Evolutionary conservation across 2,113 vertebrate genomes (phyloP), one percentile per base, ranked within the genome.

Genomic region (Mesitornis unicolor): DNA sequence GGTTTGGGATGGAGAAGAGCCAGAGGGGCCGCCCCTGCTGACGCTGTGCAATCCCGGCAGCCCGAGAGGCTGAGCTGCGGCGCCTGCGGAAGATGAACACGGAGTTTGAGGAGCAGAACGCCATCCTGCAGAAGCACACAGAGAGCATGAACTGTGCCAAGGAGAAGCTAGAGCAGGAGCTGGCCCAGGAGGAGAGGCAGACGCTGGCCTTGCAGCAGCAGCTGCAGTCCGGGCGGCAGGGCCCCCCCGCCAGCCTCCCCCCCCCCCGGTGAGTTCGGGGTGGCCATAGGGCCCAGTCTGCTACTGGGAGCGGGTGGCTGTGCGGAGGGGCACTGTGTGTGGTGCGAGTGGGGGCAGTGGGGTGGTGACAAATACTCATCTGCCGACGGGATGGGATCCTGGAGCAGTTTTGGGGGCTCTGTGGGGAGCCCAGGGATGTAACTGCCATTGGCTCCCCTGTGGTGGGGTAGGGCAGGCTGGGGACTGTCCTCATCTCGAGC

Each of bases 101-200:
- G 8, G 99, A 99, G 95, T 99, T 99, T 11, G 99, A 99, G 97
- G 99, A 99, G 98, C 99, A 99, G 98, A 99, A 99, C 2, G 97
- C 98, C 6, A 98, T 99, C 93, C 98, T 99, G 96, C 99, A 99
- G 98, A 98, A 99, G 89, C 99, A 99, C 98, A 99, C 99, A 2
- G 99, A 99, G 74, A 99, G 98, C 97, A 99, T 99, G 99, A 99
- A 98, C 98, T 99, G 97, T 4, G 99, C 99, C 90, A 99, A 99
- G 96, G 99, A 99, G 98, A 98, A 99, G 25, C 97, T 99, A 96
- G 99, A 99, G 96, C 99, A 99, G 47, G 99, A 99, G 93, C 96
- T 99, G 96, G 99, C 98, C 1, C 98, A 99, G 96, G 99, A 99
- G 77, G 99, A 99, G 98, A 98, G 98, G 82, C 98, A 99, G 63